phyloP scores from a whole-genome alignment of 2,888 invertebrate species.

The Belgica antarctica region DNA sequence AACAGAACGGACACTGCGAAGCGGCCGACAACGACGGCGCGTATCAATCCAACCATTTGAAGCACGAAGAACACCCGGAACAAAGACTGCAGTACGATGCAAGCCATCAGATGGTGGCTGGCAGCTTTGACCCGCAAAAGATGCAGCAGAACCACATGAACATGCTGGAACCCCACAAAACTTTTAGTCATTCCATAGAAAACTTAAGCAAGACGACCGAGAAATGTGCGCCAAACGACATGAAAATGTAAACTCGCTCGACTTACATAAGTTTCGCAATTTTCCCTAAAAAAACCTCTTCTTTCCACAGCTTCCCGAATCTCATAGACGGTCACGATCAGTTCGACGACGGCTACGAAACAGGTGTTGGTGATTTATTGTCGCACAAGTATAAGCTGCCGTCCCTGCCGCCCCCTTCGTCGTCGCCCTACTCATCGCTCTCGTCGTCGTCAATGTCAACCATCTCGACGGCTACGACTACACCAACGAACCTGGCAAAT shows the following conservation, averaged over 20 bases:
- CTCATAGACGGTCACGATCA: slow-evolving; percentile 41
- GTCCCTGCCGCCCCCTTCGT: slow-evolving; percentile 37
- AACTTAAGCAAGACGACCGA: slow-evolving; percentile 42
- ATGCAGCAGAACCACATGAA: slow-evolving; percentile 39
- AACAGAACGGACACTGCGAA: slow-evolving; percentile 14
- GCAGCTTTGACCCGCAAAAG: slow-evolving; percentile 25
- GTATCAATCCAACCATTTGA: slow-evolving; percentile 30
- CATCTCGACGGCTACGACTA: slow-evolving; percentile 28
- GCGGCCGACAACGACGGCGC: background rate
- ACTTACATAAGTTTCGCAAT: background rate
- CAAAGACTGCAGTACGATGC: slow-evolving; percentile 36
- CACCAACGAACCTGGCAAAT: slow-evolving; percentile 34
- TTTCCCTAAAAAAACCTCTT: no score
- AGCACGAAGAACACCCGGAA: slow-evolving; percentile 30
- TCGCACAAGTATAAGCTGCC: slow-evolving; percentile 47
- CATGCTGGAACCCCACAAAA: slow-evolving; percentile 39
- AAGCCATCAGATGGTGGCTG: slow-evolving; percentile 37
- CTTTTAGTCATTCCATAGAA: slow-evolving; percentile 44
- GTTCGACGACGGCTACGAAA: slow-evolving; percentile 82
- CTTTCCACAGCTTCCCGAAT: slow-evolving; percentile 36
- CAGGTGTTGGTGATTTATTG: slow-evolving; percentile 66
- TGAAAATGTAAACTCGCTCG: slow-evolving; percentile 35
- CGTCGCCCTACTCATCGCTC: slow-evolving; percentile 50
- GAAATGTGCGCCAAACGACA: slow-evolving; percentile 41
- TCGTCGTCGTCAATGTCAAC: slow-evolving; percentile 47